Evolutionary conservation across 2,888 invertebrate species (phyloP).

Genomic region (Cremastobaeus sp.): DNA sequence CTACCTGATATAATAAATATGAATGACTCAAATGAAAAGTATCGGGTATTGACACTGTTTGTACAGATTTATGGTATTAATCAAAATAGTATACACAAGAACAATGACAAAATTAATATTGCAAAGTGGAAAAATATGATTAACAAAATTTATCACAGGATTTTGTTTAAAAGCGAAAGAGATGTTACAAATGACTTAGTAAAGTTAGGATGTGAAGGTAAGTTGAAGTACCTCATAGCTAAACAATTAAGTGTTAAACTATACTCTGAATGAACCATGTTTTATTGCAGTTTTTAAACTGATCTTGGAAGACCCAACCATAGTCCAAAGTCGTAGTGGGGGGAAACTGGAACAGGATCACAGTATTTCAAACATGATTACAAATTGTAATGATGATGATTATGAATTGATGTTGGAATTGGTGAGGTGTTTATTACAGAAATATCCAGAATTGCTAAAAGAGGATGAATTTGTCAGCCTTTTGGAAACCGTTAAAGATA

Average conservation of each 20-base stretch:
- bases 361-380: conserved; percentile 66
- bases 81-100: conserved; percentile 73
- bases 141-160: conserved; percentile 74
- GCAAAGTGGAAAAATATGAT: conserved; percentile 78
- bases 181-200: conserved; percentile 61
- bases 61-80: conserved; percentile 80
- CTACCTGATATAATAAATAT: conserved; percentile 78
- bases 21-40: conserved; percentile 72
- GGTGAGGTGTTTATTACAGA: conserved; percentile 73
- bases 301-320: conserved; percentile 65
- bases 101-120: conserved; percentile 75
- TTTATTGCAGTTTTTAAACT: conserved; percentile 76
- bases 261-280: no score
- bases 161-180: conserved; percentile 69
- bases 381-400: conserved; percentile 71
- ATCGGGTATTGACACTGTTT: conserved; percentile 80
- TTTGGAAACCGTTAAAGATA: conserved; percentile 75
- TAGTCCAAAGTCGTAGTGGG: conserved; percentile 8
- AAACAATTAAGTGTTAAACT: no score
- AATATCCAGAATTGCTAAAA: conserved; percentile 77
- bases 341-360: conserved; percentile 60
- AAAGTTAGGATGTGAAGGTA: conserved; percentile 38
- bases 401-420: conserved; percentile 77
- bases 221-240: no score
- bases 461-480: conserved; percentile 73